Evolutionary conservation across 1,140 invertebrate species (phyloP).

Genomic region (Caenorhabditis inopinata): DNA sequence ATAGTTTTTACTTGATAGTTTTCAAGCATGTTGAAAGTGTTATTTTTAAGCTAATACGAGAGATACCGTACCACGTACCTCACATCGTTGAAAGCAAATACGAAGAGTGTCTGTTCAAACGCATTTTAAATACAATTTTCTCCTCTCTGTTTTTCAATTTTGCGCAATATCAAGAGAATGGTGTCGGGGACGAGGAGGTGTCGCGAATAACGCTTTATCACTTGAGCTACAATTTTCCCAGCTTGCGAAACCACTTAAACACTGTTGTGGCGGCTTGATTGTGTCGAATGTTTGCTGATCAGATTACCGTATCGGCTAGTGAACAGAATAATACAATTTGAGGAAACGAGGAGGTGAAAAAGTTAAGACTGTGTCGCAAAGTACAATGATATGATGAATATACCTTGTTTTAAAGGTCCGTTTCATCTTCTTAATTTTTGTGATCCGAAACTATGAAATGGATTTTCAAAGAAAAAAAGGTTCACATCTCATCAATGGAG

Average conservation of each 20-base stretch:
- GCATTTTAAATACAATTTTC: slow-evolving; percentile 30
- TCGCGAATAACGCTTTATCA: slow-evolving; percentile 27
- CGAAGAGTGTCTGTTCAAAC: slow-evolving; percentile 24
- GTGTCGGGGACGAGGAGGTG: not conserved
- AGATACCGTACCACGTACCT: slow-evolving; percentile 24
- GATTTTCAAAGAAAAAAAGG: too few species aligned
- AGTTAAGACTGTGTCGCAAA: too few species aligned
- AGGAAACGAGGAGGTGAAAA: not conserved
- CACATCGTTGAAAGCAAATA: slow-evolving; percentile 26
- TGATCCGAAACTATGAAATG: too few species aligned
- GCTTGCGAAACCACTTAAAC: slow-evolving; percentile 33
- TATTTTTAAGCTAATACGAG: not conserved
- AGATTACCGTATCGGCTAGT: slow-evolving; percentile 26
- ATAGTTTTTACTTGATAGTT: too few species aligned
- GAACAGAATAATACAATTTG: slow-evolving; percentile 22
- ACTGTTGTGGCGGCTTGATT: slow-evolving; percentile 8
- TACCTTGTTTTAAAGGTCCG: too few species aligned
- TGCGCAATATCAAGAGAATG: slow-evolving; percentile 12
- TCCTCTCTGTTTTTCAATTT: not conserved
- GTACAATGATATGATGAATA: too few species aligned
- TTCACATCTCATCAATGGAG: too few species aligned
- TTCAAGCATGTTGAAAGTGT: not conserved
- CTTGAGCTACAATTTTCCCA: slow-evolving; percentile 34
- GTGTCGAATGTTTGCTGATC: slow-evolving; percentile 15
- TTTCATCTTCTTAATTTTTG: too few species aligned